Evolutionary conservation across 2,888 invertebrate species (phyloP).

Genomic region (Philereme vetulata): DNA sequence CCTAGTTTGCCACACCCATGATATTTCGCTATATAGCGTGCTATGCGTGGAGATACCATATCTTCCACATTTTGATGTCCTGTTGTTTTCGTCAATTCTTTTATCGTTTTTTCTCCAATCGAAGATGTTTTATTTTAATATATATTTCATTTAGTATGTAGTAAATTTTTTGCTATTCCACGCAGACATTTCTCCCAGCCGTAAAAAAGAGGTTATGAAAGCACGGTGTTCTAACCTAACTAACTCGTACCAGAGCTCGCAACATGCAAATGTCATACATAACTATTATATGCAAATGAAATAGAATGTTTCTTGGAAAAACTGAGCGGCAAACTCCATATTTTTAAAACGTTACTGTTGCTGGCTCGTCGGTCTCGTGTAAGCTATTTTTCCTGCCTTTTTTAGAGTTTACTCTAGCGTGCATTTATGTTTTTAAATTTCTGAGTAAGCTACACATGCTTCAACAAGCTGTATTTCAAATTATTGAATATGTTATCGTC

Average conservation of each 20-base stretch:
- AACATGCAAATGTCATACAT: constrained; percentile 13
- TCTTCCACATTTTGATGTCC: no score
- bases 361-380: constrained; percentile 11
- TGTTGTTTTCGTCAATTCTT: no score
- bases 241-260: neutral
- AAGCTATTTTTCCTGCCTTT: neutral
- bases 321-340: constrained; percentile 5
- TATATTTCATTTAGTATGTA: no score
- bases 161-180: neutral
- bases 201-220: constrained; percentile 2
- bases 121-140: no score
- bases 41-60: no score
- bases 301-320: constrained; percentile 13
- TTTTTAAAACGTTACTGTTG: constrained; percentile 13
- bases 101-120: no score
- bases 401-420: neutral
- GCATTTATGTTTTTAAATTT: neutral
- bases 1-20: no score
- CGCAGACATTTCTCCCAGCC: neutral
- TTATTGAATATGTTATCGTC: no score
- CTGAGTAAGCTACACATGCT: no score
- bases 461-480: no score
- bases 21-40: no score
- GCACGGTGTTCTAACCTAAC: neutral
- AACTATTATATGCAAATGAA: constrained; percentile 14